Percentiles rank a stretch among this genome's conserved stretches.
Evolutionary conservation across 2,113 vertebrate genomes (phyloP).

Genomic region (Cacatua alba): DNA sequence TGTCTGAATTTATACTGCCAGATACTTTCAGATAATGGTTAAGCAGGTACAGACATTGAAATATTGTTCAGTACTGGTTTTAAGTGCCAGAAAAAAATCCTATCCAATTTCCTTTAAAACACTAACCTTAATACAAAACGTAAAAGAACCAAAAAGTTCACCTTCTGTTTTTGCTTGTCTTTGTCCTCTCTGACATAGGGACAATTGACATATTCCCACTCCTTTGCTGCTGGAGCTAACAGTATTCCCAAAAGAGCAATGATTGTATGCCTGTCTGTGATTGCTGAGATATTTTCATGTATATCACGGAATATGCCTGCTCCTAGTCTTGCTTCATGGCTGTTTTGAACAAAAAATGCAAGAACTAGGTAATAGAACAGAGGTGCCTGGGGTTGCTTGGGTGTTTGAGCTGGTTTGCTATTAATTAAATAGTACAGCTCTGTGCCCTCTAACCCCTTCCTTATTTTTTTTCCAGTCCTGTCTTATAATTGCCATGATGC

Average conservation of each 20-base stretch:
- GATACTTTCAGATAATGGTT: background rate
- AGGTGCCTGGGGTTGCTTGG: background rate
- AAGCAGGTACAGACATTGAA: background rate
- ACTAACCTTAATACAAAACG: background rate
- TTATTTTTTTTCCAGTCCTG: background rate
- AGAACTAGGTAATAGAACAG: background rate
- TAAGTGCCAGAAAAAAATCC: background rate
- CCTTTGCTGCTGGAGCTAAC: background rate
- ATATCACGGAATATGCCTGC: background rate
- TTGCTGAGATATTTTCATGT: background rate
- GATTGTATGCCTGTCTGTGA: background rate
- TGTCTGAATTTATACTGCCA: background rate
- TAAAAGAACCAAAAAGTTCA: background rate
- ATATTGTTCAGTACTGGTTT: background rate
- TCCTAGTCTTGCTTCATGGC: background rate
- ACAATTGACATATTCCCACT: background rate
- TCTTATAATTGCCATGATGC: background rate
- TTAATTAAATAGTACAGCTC: background rate
- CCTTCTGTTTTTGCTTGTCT: background rate
- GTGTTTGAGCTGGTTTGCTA: background rate
- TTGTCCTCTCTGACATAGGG: background rate
- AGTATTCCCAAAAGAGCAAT: background rate
- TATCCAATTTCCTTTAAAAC: background rate
- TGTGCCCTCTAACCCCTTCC: background rate
- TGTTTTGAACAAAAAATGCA: background rate